These are phyloP conservation scores for Rhinoraja longicauda DNA, from an alignment of 2,797 vertebrate genomes.

Conservation along the genomic window DNA sequence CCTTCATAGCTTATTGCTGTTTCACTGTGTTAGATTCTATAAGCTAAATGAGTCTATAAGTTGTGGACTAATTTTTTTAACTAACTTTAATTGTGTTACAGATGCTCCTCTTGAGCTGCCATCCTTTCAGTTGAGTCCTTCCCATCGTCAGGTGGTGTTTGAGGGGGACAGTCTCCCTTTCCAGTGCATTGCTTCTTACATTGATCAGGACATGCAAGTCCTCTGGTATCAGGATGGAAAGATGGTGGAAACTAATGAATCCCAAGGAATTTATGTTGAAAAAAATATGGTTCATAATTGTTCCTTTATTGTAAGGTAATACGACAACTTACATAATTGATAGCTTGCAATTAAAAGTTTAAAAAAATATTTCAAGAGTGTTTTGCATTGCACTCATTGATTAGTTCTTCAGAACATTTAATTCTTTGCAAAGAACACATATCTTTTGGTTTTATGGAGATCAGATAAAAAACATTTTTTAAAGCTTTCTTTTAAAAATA, in stretches of 20 bases:
- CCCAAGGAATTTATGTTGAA: slow-evolving; percentile 88
- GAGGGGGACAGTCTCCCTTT: slow-evolving; percentile 94
- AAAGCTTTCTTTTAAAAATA: neutral
- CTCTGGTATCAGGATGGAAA: slow-evolving; percentile 93
- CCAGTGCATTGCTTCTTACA: slow-evolving; percentile 90
- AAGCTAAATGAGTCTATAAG: neutral
- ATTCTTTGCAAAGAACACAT: neutral
- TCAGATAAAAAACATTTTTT: neutral
- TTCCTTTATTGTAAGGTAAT: slow-evolving; percentile 88
- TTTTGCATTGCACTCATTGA: neutral
- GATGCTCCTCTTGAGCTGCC: slow-evolving; percentile 89
- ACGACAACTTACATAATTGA: slow-evolving; percentile 32
- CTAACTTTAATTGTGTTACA: slow-evolving; percentile 46
- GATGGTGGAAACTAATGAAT: slow-evolving; percentile 80
- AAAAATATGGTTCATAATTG: slow-evolving; percentile 96
- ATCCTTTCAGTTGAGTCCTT: slow-evolving; percentile 90
- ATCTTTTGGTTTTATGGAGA: neutral
- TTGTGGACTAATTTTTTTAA: neutral
- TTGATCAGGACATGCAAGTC: slow-evolving; percentile 94
- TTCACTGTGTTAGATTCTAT: neutral
- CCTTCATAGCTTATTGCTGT: too few relatives aligned
- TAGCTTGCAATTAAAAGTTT: neutral
- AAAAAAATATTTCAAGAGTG: neutral
- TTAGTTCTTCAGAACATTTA: neutral
- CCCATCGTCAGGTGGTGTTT: slow-evolving; percentile 91